Base-by-base conservation (phyloP, 2,113 vertebrate species). In the Dunckerocampus dactyliophorus region DNA sequence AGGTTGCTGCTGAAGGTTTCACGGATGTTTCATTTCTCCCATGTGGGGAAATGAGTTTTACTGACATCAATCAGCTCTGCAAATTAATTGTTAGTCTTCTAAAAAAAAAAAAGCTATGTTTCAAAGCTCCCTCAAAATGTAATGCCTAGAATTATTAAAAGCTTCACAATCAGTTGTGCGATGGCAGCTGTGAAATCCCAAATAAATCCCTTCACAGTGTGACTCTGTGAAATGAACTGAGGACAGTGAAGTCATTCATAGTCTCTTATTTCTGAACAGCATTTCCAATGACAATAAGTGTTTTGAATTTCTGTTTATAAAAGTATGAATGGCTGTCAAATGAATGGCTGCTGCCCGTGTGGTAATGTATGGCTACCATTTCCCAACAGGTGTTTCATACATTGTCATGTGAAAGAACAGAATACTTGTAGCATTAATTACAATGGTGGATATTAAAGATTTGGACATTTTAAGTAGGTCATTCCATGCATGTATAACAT, bases 51-150 rank as follows among this genome's bases (percentile, higher is more conserved):
- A 79, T 69, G 31, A 67, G 64, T 80, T 79, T 81, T 74, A 63
- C 59, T 81, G 68, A 81, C 80, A 87, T 88, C 79, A 84, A 75
- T 85, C 82, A 77, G 60, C 65, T 46, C 55, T 17, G 37, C 58
- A 82, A 85, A 89, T 85, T 56, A 84, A 85, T 87, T 86, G 85
- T 87, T 85, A 75, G 82, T 84, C 75, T 49, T 49, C 71, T 8
- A 76, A 81, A 64, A 86, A 84, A 87, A 80, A 73, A 84, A 83
- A 67, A 28, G 24, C 75, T n/a, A 17, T 55, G 50, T 76, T 83
- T 83, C 73, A 85, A 74, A 73, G 67, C 79, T 58, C 62, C 77
- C 51, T 81, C 69, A 65, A 76, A 83, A 81, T 87, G 80, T 77
- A 77, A 80, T 82, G 83, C 77, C 81, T 86, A 73, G 54, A 82